Percentiles rank a stretch among this genome's conserved stretches.
phyloP scores from a whole-genome alignment of 2,888 invertebrate genomes.

The Scelioninae gen. 1 region DNA sequence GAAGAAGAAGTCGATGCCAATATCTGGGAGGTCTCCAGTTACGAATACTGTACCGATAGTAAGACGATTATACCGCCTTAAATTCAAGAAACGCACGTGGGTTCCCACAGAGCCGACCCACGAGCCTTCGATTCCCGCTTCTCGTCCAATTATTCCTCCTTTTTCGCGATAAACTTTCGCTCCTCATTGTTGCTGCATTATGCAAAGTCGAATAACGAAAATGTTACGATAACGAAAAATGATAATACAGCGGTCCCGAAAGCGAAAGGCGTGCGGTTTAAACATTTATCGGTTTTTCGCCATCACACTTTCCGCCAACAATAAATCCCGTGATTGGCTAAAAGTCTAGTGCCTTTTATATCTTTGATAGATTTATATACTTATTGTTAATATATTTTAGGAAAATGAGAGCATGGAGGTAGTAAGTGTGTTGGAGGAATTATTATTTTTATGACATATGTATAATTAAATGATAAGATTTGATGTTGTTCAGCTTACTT shows the following conservation, averaged over 20 bases:
- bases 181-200: slow-evolving; percentile 69
- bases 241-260: slow-evolving; percentile 62
- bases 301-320: slow-evolving; percentile 40
- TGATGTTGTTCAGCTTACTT: too few species aligned
- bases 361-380: neutral
- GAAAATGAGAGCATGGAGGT: neutral
- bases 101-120: slow-evolving; percentile 70
- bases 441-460: too few species aligned
- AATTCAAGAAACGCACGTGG: slow-evolving; percentile 72
- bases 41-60: slow-evolving; percentile 70
- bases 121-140: slow-evolving; percentile 67
- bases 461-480: too few species aligned
- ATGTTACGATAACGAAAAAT: slow-evolving; percentile 65
- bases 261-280: slow-evolving; percentile 62
- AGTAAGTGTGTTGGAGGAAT: too few species aligned
- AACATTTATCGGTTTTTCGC: slow-evolving; percentile 61
- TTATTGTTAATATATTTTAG: neutral
- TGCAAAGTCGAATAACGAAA: slow-evolving; percentile 63
- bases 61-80: slow-evolving; percentile 73
- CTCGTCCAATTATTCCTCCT: slow-evolving; percentile 69
- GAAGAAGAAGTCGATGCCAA: slow-evolving; percentile 68
- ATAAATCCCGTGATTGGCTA: slow-evolving; percentile 47
- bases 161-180: slow-evolving; percentile 64
- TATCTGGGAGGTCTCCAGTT: slow-evolving; percentile 74
- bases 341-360: slow-evolving; percentile 30